These are phyloP conservation scores for Amblyornis subalaris DNA, from an alignment of 2,113 vertebrate species.

Conservation along the genomic window DNA sequence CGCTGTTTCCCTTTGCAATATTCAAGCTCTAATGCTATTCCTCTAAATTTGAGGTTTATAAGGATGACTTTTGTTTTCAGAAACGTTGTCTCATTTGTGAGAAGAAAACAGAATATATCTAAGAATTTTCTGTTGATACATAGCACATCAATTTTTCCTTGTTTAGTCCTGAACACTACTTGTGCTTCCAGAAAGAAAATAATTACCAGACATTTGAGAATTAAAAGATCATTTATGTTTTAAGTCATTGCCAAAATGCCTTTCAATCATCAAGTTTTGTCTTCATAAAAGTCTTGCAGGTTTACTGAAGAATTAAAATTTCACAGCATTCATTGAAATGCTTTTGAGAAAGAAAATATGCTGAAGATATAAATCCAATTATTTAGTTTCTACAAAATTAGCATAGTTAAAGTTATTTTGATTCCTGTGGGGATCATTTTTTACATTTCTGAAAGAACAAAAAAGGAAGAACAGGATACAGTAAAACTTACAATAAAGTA, in stretches of 20 bases:
- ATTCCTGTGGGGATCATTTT: not conserved
- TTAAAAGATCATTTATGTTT: constrained; percentile 33
- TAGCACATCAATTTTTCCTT: not conserved
- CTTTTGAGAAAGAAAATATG: constrained; percentile 29
- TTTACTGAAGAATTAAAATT: constrained; percentile 48
- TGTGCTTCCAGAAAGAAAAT: not conserved
- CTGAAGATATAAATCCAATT: constrained; percentile 35
- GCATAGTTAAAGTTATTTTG: constrained; percentile 27
- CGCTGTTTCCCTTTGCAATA: not conserved
- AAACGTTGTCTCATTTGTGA: not conserved
- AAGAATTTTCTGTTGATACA: not conserved
- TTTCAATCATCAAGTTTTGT: constrained; percentile 21
- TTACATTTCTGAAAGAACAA: not conserved
- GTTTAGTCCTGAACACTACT: not conserved
- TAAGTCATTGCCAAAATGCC: constrained; percentile 9
- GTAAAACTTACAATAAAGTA: not conserved
- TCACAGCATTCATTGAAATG: constrained; percentile 17
- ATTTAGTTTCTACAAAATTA: constrained; percentile 46
- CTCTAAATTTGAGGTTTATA: not conserved
- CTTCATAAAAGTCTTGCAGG: constrained; percentile 4
- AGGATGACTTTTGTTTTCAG: not conserved
- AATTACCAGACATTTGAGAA: not conserved
- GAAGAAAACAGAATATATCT: not conserved
- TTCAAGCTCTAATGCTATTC: not conserved
- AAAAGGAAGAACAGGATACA: not conserved